phyloP scores from a whole-genome alignment of 2,113 vertebrate species.

The Lynx canadensis region DNA sequence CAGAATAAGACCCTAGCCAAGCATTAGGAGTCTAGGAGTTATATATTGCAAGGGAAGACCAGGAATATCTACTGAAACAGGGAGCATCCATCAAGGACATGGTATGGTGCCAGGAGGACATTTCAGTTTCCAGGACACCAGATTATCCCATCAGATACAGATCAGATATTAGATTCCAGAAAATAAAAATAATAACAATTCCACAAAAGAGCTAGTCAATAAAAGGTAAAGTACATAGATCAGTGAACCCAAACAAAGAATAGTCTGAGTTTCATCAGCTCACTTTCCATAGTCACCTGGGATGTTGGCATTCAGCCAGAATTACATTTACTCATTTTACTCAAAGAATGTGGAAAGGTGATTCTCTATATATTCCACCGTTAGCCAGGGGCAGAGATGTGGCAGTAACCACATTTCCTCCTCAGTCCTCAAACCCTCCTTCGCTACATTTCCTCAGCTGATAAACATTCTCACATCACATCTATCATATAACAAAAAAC shows the following conservation, averaged over 20 bases:
- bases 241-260: neutral
- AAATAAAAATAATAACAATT: neutral
- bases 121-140: neutral
- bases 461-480: neutral
- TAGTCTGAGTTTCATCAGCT: neutral
- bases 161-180: neutral
- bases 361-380: neutral
- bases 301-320: neutral
- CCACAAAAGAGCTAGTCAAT: neutral
- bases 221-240: neutral
- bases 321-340: neutral
- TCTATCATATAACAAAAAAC: neutral
- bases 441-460: neutral
- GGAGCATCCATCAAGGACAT: neutral
- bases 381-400: neutral
- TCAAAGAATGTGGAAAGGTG: neutral
- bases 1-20: neutral
- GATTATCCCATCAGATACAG: neutral
- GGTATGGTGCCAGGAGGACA: rapidly evolving
- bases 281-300: neutral
- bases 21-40: neutral
- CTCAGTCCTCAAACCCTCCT: neutral
- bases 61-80: neutral
- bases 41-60: neutral
- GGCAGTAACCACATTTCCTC: neutral